Conservation (phyloP, 2,888 invertebrate species). For the Syrphus vitripennis region DNA sequence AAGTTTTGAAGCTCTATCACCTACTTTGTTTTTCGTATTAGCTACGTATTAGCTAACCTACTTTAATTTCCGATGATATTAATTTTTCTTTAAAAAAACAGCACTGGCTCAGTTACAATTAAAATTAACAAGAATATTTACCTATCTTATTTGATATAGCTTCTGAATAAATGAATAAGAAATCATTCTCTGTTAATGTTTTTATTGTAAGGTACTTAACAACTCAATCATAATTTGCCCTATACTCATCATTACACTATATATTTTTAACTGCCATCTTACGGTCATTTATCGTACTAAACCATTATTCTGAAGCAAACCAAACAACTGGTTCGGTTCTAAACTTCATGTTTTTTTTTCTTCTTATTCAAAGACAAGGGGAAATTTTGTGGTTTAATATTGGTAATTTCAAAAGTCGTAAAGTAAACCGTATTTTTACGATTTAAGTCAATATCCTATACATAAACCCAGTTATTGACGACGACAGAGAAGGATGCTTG, state of each 20-base stretch:
- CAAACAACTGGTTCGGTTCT: constrained; percentile 60
- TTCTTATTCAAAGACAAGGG: background rate
- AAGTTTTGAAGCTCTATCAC: no score
- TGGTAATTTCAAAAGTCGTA: constrained; percentile 62
- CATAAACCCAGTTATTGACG: constrained; percentile 36
- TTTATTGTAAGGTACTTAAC: background rate
- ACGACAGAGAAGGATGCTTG: background rate
- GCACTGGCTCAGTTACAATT: no score
- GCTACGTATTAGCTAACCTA: no score
- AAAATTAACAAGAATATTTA: no score
- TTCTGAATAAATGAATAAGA: no score
- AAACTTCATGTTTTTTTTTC: constrained; percentile 16
- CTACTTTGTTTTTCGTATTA: no score
- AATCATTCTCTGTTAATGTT: background rate
- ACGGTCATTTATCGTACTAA: constrained; percentile 51
- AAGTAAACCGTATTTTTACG: constrained; percentile 62
- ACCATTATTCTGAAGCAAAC: background rate
- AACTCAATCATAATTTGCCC: background rate
- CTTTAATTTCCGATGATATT: no score
- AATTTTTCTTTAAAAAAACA: no score
- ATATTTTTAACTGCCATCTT: constrained; percentile 59
- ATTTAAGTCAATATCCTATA: constrained; percentile 54
- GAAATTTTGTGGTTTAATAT: constrained; percentile 41
- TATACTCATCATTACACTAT: constrained; percentile 28
- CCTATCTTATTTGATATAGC: no score